Percentiles rank a stretch among this genome's conserved stretches.
These are phyloP conservation scores for Enteromius thamalakanensis DNA, from an alignment of 2,797 vertebrate genomes.

Conservation along the genomic window DNA sequence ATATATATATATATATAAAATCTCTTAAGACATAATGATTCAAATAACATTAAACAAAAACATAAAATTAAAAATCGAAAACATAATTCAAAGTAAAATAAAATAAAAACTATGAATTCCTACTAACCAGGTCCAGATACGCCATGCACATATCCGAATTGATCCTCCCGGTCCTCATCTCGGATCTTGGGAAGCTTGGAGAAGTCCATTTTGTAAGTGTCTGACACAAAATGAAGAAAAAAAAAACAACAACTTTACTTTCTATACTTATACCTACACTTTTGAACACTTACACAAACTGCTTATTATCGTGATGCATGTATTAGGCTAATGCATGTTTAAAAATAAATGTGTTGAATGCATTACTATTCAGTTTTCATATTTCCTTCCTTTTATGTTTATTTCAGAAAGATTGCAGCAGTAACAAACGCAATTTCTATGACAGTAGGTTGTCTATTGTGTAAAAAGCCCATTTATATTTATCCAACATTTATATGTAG, in stretches of 20 bases:
- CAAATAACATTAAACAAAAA: background rate
- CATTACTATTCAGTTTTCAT: background rate
- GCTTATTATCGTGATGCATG: background rate
- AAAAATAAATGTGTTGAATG: background rate
- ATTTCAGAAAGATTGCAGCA: background rate
- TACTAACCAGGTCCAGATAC: constrained; percentile 92
- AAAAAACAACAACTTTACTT: background rate
- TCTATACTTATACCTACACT: background rate
- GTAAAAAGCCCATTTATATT: background rate
- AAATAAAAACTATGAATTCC: background rate
- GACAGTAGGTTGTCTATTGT: background rate
- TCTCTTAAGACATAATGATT: background rate
- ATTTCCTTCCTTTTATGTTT: background rate
- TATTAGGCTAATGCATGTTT: background rate
- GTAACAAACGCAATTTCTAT: background rate
- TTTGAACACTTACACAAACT: background rate
- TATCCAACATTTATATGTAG: background rate
- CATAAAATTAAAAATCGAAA: background rate
- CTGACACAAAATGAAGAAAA: constrained; percentile 26
- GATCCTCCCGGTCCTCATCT: constrained; percentile 88
- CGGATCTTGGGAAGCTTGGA: constrained; percentile 91
- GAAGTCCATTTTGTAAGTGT: constrained; percentile 85
- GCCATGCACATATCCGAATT: constrained; percentile 91
- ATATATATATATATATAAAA: too few species aligned
- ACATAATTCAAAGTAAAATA: background rate